A percentile compares a stretch with the other conserved stretches of the same genome.
phyloP scores from a whole-genome alignment of 2,888 invertebrate species.

The Meiosimyza platycephala region DNA sequence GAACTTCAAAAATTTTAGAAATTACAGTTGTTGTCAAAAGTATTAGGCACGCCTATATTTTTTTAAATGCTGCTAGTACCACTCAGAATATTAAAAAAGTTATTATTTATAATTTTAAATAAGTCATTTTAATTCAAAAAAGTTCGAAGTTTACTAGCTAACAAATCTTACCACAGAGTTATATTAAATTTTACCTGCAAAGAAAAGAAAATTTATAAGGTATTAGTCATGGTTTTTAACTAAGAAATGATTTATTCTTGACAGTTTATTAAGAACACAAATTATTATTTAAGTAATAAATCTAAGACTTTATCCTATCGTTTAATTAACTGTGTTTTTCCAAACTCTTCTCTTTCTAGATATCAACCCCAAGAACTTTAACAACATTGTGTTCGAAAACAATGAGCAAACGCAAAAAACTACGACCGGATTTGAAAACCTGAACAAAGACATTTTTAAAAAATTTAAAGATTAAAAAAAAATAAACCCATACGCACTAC shows the following conservation, averaged over 20 bases:
- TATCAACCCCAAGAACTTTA: conserved; percentile 3
- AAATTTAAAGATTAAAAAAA: neutral
- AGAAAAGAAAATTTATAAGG: neutral
- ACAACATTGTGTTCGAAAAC: conserved; percentile 6
- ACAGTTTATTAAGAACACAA: too few relatives aligned
- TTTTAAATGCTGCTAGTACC: too few relatives aligned
- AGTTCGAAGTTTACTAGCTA: neutral
- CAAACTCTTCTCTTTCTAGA: conserved; percentile 42
- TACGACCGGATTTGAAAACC: neutral
- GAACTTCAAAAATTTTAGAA: too few relatives aligned
- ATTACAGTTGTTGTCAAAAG: too few relatives aligned
- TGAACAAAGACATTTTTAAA: neutral
- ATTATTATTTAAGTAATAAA: too few relatives aligned
- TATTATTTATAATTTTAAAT: too few relatives aligned
- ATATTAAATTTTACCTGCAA: neutral
- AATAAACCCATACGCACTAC: neutral
- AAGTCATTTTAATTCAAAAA: too few relatives aligned
- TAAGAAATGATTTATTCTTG: neutral
- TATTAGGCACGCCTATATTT: too few relatives aligned
- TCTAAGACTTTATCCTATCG: too few relatives aligned
- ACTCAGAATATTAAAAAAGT: too few relatives aligned
- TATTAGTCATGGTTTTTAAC: neutral
- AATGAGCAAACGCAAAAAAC: conserved; percentile 44
- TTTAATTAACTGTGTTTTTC: too few relatives aligned
- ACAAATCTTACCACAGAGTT: neutral